These are phyloP conservation scores for Kryptopterus vitreolus DNA, from an alignment of 2,797 vertebrate genomes.

Conservation along the genomic window DNA sequence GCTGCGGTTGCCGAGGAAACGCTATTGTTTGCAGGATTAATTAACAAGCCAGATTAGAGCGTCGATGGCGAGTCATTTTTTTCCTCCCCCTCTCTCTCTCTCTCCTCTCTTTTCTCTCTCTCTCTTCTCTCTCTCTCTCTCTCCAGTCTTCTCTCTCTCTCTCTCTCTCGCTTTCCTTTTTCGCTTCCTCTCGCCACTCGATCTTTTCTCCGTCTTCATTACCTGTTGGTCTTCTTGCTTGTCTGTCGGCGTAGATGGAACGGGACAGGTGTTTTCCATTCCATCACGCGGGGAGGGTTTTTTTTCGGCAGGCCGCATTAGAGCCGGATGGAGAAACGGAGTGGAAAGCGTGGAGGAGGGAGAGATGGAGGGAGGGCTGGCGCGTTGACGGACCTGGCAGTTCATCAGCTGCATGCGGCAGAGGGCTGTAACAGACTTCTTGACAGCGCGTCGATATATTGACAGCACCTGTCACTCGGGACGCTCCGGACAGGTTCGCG, in stretches of 20 bases:
- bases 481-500: constrained; percentile 60
- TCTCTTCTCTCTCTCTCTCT: neutral
- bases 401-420: constrained; percentile 57
- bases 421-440: constrained; percentile 74
- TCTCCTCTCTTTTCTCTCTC: constrained; percentile 20
- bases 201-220: constrained; percentile 67
- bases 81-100: constrained; percentile 52
- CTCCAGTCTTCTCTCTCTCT: constrained; percentile 53
- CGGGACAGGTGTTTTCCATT: constrained; percentile 61
- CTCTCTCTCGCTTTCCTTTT: neutral
- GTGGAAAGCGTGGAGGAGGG: neutral
- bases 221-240: constrained; percentile 69
- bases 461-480: constrained; percentile 71
- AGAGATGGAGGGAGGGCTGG: constrained; percentile 39
- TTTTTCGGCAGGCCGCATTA: constrained; percentile 34
- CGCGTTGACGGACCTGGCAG: constrained; percentile 55
- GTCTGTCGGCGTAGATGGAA: constrained; percentile 38
- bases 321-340: constrained; percentile 13
- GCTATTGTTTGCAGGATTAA: constrained; percentile 69
- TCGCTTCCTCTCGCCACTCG: neutral
- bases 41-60: constrained; percentile 71
- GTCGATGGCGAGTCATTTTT: constrained; percentile 42
- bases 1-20: constrained; percentile 62
- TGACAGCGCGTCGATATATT: constrained; percentile 78
- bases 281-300: constrained; percentile 40